Conservation (phyloP, 2,888 invertebrate species). For the Agonum fuliginosum region DNA sequence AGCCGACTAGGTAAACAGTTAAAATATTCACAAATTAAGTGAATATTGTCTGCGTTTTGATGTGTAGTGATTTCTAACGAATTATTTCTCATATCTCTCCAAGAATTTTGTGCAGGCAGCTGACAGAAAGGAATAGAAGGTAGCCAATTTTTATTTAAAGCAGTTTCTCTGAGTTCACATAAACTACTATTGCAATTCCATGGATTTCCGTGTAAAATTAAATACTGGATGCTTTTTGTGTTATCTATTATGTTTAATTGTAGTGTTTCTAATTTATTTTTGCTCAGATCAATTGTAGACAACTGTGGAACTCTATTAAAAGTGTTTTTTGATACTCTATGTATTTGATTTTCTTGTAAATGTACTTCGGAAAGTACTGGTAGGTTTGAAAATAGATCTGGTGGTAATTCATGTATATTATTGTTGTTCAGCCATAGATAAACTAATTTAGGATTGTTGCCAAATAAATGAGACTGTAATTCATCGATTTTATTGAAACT, state of each 20-base stretch:
- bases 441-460: neutral
- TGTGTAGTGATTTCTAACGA: neutral
- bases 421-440: neutral
- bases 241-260: neutral
- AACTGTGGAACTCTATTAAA: neutral
- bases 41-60: neutral
- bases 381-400: neutral
- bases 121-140: neutral
- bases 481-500: neutral
- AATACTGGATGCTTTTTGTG: neutral
- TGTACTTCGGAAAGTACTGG: neutral
- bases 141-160: neutral
- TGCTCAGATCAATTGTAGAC: neutral
- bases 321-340: neutral
- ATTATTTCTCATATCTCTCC: neutral
- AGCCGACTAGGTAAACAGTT: neutral
- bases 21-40: neutral
- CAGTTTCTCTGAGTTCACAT: neutral
- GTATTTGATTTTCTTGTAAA: neutral
- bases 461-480: neutral
- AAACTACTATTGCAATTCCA: neutral
- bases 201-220: neutral
- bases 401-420: neutral
- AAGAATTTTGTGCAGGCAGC: neutral
- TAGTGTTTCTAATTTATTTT: neutral